Percentiles rank a stretch among this genome's conserved stretches.
These are phyloP conservation scores for Epinephelus malabaricus DNA, from an alignment of 2,797 vertebrate species.

Conservation along the genomic window DNA sequence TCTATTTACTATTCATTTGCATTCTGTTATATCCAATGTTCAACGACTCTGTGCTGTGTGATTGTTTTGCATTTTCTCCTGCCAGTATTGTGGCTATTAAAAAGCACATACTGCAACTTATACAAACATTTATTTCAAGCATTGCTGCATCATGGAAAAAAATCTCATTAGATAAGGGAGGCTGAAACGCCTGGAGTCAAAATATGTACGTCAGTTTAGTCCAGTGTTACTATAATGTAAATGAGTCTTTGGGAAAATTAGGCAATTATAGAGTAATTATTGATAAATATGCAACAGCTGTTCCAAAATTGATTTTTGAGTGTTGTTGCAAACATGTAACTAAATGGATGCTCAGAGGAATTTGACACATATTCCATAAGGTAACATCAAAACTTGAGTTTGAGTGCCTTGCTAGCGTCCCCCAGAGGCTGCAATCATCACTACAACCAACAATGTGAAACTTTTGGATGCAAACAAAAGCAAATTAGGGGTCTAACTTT, in stretches of 20 bases:
- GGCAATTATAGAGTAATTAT: slow-evolving; percentile 43
- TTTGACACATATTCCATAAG: background rate
- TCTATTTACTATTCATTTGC: slow-evolving; percentile 11
- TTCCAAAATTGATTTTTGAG: slow-evolving; percentile 1
- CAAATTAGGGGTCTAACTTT: background rate
- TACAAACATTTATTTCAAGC: slow-evolving; percentile 2
- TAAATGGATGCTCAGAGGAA: slow-evolving; percentile 10
- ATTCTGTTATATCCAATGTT: slow-evolving; percentile 2
- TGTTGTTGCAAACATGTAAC: slow-evolving; percentile 16
- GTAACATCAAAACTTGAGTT: background rate
- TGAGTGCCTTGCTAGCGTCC: background rate
- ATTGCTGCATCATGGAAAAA: slow-evolving; percentile 12
- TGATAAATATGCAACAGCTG: slow-evolving; percentile 57
- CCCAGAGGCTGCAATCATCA: background rate
- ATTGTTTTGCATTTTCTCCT: background rate
- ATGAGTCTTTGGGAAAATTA: slow-evolving; percentile 34
- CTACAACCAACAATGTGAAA: background rate
- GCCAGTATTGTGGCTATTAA: background rate
- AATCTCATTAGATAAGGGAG: slow-evolving; percentile 27
- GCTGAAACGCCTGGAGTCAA: slow-evolving; percentile 21
- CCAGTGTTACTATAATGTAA: slow-evolving; percentile 32
- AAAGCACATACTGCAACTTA: background rate
- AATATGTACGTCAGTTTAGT: slow-evolving; percentile 22
- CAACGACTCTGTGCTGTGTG: background rate
- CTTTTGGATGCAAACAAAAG: background rate